Percentiles rank a stretch among this genome's conserved stretches.
Evolutionary conservation across 2,797 vertebrate species (phyloP).

Genomic region (Galaxias olidus): DNA sequence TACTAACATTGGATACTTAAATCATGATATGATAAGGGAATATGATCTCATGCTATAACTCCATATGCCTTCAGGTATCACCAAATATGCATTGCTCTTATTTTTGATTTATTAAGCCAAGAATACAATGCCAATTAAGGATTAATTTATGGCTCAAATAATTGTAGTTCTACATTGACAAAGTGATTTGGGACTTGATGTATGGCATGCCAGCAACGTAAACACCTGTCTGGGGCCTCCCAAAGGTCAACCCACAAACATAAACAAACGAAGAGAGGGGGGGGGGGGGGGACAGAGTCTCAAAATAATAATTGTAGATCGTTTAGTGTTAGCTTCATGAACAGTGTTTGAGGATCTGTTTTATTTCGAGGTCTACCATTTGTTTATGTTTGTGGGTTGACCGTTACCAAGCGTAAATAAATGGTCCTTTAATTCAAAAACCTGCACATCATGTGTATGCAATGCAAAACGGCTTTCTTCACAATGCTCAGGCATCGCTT

Average conservation of each 20-base stretch:
- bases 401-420: not conserved
- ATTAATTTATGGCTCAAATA: no score
- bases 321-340: no score
- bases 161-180: no score
- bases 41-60: no score
- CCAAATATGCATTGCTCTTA: slow-evolving; percentile 8
- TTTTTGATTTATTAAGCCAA: not conserved
- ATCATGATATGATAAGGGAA: no score
- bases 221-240: slow-evolving; percentile 21
- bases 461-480: slow-evolving; percentile 61
- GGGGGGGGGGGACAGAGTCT: no score
- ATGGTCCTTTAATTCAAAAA: slow-evolving; percentile 54
- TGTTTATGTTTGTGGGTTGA: no score
- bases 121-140: no score
- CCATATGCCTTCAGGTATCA: no score
- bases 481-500: slow-evolving; percentile 64
- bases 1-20: slow-evolving; percentile 46
- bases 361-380: no score
- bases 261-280: slow-evolving; percentile 33
- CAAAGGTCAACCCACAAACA: slow-evolving; percentile 20
- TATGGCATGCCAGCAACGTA: slow-evolving; percentile 15
- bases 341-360: no score
- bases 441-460: slow-evolving; percentile 66
- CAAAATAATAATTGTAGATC: no score
- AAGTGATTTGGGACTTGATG: not conserved